phyloP scores from a whole-genome alignment of 2,113 vertebrate genomes.

The Cryptotis parvus region DNA sequence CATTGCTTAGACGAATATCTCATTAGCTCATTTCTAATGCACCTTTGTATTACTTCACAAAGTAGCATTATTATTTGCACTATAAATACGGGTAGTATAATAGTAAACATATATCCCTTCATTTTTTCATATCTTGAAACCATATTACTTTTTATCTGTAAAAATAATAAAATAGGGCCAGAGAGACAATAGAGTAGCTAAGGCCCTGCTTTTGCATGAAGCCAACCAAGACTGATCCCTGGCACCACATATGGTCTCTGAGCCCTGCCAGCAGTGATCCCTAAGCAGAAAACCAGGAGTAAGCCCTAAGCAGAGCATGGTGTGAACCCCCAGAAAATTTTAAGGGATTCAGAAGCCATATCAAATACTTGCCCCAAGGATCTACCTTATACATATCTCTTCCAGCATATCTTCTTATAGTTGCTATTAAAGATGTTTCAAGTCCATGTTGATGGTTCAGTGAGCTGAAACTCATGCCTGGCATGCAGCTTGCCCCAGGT shows the following conservation, averaged over 20 bases:
- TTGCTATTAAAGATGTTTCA: conserved; percentile 1
- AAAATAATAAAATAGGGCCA: no score
- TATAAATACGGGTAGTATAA: conserved; percentile 9
- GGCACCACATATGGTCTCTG: no score
- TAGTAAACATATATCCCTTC: neutral
- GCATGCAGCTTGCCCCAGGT: neutral
- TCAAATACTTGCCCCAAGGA: neutral
- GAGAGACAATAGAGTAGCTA: no score
- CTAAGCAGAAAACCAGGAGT: no score
- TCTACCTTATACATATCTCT: neutral
- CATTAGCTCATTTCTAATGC: neutral
- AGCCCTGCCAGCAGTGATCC: no score
- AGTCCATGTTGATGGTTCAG: neutral
- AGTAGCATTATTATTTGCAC: neutral
- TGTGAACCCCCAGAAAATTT: neutral
- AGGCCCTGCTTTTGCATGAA: no score
- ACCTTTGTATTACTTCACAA: neutral
- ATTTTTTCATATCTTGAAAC: conserved; percentile 33
- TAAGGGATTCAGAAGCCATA: no score
- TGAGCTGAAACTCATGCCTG: neutral
- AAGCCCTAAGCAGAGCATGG: no score
- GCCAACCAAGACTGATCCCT: no score
- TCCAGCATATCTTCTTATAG: neutral
- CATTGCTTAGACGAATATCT: neutral
- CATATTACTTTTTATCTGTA: neutral